Conservation (phyloP, 2,888 invertebrate genomes). For the Girardia tigrina region DNA sequence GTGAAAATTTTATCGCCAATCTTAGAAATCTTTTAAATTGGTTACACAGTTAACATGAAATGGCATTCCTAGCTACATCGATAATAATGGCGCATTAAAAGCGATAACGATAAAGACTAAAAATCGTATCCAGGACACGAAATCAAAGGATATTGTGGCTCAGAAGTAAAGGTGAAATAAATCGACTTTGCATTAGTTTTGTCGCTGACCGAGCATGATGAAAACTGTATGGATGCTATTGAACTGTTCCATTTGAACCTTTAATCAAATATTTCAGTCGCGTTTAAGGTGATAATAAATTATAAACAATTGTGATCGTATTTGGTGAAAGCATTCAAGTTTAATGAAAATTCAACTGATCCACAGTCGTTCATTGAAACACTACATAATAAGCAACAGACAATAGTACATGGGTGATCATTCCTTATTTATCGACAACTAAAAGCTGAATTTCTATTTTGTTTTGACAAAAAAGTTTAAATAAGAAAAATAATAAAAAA, state of each 20-base stretch:
- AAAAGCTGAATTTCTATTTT: too few species aligned
- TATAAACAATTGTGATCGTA: too few species aligned
- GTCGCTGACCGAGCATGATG: background rate
- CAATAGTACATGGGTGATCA: too few species aligned
- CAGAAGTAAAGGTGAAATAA: background rate
- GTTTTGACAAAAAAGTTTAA: too few species aligned
- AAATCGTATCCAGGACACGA: background rate
- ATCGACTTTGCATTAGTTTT: background rate
- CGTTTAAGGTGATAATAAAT: background rate
- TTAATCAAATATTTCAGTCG: slow-evolving; percentile 2
- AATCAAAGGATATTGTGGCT: background rate
- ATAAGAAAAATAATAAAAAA: too few species aligned
- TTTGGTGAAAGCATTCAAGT: too few species aligned
- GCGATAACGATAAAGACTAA: background rate
- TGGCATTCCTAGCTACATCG: background rate
- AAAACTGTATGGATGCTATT: background rate
- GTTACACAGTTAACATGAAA: background rate
- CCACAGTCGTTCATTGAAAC: too few species aligned
- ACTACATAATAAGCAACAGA: too few species aligned
- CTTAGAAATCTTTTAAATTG: background rate
- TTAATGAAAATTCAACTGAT: too few species aligned
- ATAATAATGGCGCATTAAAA: background rate
- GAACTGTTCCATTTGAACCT: too few species aligned
- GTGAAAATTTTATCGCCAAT: background rate
- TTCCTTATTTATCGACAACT: too few species aligned